phyloP scores from a whole-genome alignment of 2,113 vertebrate species.

The Pampusana beccarii region DNA sequence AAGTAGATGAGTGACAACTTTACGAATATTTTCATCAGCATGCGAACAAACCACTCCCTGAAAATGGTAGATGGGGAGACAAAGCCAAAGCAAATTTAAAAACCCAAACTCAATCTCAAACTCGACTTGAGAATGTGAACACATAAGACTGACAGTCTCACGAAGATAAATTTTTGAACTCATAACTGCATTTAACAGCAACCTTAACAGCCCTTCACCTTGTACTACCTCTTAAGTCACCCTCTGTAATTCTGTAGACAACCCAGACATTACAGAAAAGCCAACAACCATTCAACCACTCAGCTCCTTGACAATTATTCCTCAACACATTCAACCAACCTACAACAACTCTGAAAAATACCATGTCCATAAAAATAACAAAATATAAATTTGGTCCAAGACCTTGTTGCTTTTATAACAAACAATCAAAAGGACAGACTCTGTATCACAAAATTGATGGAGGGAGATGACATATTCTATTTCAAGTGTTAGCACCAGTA shows the following conservation, averaged over 20 bases:
- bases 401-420: neutral
- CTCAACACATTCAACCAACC: neutral
- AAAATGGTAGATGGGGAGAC: neutral
- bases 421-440: neutral
- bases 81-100: neutral
- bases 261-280: neutral
- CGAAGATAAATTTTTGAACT: neutral
- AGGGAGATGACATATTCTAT: neutral
- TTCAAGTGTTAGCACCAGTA: neutral
- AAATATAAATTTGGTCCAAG: neutral
- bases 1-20: neutral
- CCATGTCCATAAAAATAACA: neutral
- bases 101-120: neutral
- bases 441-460: neutral
- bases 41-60: fast-evolving
- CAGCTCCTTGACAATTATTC: neutral
- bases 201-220: neutral
- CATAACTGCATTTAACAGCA: neutral
- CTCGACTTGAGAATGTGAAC: neutral
- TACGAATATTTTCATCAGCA: neutral
- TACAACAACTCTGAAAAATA: neutral
- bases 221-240: neutral
- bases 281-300: neutral
- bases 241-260: neutral
- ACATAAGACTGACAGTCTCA: neutral